Base-by-base conservation (phyloP, 2,888 invertebrate genomes). In the Drosophila mercatorum region DNA sequence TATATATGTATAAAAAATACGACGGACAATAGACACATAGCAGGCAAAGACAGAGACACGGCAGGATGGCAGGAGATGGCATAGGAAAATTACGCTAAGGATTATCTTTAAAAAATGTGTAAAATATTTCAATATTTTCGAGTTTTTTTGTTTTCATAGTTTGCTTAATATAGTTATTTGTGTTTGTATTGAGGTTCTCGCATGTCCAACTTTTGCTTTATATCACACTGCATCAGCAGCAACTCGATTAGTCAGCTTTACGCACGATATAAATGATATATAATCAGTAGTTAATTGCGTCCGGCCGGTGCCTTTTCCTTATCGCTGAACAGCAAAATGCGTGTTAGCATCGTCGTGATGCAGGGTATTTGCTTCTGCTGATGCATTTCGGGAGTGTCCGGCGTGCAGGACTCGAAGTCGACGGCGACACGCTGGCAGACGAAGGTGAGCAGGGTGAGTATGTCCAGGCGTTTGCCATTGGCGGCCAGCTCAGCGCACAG, bases 281-380 rank as follows among this genome's bases (percentile, higher is more conserved):
- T 2, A 26, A 3, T 12, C 26, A 14, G 26, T 46, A 49, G 10
- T 49, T 69, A 89, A 68, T 72, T 75, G 31, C 90, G 79, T 68
- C 75, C 88, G 22, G 80, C 75, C 5, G 73, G 58, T 22, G 68
- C 49, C 17, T 73, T 58, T 34, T 77, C 84, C 75, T 94, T 94
- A 70, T 93, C 92, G 38, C 94, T 94, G 92, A 97, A 97, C 67
- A 95, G 94, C 72, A 97, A 94, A 78, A 97, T 94, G 81, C 97
- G 95, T 8, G 98, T 98, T 14, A 98, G 94, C 96, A 97, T 98
- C 68, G 96, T 96, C n/a, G 97, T 97, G 66, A 98, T 95, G 91
- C 97, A 98, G 22, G 98, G 98, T 82, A 98, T 97, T 93, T 98
- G 98, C 91, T 98, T 98, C 91, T 97, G 97, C 83, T 96, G 95